phyloP scores from a whole-genome alignment of 2,797 vertebrate species.

The Pempheris klunzingeri region DNA sequence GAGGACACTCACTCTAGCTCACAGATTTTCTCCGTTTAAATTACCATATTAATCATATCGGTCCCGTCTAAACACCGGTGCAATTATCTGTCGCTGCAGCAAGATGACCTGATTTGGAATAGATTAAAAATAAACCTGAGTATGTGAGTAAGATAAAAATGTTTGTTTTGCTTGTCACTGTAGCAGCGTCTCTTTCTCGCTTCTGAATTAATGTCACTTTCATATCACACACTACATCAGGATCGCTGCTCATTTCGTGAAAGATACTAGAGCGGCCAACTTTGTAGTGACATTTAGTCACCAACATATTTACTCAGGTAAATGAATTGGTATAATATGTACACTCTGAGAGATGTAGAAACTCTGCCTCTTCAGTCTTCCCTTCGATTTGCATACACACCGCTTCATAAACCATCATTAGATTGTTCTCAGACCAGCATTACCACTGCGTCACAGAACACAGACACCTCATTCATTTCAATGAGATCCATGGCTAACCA shows the following conservation, averaged over 20 bases:
- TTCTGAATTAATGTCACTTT: background rate
- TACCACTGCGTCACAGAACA: background rate
- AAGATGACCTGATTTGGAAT: constrained; percentile 6
- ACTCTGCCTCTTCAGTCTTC: background rate
- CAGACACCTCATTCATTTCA: background rate
- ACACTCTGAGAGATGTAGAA: constrained; percentile 4
- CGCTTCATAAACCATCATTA: constrained; percentile 7
- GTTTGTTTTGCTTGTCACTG: background rate
- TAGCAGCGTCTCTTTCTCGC: background rate
- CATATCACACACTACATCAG: background rate
- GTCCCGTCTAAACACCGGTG: background rate
- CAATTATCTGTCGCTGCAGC: constrained; percentile 4
- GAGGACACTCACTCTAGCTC: background rate
- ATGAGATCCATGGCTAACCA: background rate
- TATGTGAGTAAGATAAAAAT: background rate
- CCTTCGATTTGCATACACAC: background rate
- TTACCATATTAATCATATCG: background rate
- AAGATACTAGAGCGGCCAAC: background rate
- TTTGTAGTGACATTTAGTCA: background rate
- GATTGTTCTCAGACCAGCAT: background rate
- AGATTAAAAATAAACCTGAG: background rate
- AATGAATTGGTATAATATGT: constrained; percentile 18
- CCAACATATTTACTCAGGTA: background rate
- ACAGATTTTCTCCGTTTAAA: background rate
- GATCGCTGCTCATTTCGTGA: background rate